Evolutionary conservation across 2,113 vertebrate genomes (phyloP).

Genomic region (Pituophis catenifer): DNA sequence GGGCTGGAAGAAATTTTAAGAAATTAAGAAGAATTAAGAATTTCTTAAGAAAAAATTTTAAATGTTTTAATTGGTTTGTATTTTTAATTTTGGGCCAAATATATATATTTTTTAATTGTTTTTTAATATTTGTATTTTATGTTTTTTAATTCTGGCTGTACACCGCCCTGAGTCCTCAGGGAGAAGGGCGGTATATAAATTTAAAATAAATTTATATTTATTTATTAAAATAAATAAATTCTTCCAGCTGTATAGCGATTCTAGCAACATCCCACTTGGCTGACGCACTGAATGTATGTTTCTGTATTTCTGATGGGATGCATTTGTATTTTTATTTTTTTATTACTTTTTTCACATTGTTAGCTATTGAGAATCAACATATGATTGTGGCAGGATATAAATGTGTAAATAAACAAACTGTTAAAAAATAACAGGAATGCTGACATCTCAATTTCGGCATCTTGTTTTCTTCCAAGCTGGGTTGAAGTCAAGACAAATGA

Average conservation of each 20-base stretch:
- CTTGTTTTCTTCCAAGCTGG: background rate
- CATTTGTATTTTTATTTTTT: background rate
- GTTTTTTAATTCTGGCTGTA: too few species aligned
- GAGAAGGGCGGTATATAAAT: too few species aligned
- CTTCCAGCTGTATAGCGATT: background rate
- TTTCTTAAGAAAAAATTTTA: too few species aligned
- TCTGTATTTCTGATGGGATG: background rate
- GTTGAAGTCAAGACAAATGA: background rate
- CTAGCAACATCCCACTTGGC: background rate
- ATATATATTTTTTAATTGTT: too few species aligned
- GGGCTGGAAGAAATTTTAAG: too few species aligned
- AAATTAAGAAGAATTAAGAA: too few species aligned
- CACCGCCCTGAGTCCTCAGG: too few species aligned
- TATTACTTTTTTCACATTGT: background rate
- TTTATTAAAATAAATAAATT: too few species aligned
- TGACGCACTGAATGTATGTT: background rate
- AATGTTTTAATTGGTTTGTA: too few species aligned
- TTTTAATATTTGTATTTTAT: too few species aligned
- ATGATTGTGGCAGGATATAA: background rate
- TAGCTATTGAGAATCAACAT: background rate
- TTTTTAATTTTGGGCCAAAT: too few species aligned
- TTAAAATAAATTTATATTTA: too few species aligned
- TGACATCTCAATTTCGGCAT: background rate
- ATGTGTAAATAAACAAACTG: background rate
- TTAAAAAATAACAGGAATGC: background rate